Percentiles rank a stretch among this genome's conserved stretches.
Evolutionary conservation across 2,113 vertebrate species (phyloP).

Genomic region (Planiliza haematocheilus): DNA sequence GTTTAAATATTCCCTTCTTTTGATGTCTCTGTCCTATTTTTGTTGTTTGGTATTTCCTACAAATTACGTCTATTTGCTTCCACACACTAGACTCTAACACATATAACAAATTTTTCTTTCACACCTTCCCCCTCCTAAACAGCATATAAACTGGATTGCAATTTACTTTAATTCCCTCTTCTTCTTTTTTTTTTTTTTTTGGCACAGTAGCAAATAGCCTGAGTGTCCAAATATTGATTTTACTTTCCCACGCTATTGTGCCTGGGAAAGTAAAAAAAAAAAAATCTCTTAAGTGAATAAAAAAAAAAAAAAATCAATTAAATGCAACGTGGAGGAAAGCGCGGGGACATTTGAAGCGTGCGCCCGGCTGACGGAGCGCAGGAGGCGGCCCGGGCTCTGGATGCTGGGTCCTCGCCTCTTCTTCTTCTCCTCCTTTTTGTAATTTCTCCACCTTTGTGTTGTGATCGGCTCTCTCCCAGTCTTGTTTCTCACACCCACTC

Average conservation of each 20-base stretch:
- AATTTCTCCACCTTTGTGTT: conserved; percentile 83
- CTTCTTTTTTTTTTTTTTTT: not conserved
- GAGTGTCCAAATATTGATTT: conserved; percentile 42
- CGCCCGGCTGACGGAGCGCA: conserved; percentile 53
- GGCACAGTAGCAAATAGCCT: not conserved
- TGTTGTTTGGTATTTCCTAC: too few species aligned
- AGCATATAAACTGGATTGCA: not conserved
- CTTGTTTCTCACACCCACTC: conserved; percentile 82
- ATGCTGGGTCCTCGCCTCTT: conserved; percentile 46
- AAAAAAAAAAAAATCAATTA: conserved; percentile 31
- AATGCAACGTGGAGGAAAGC: not conserved
- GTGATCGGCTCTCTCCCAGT: conserved; percentile 79
- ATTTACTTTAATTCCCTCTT: not conserved
- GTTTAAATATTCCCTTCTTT: too few species aligned
- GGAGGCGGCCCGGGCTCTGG: conserved; percentile 39
- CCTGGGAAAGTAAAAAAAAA: not conserved
- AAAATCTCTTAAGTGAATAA: not conserved
- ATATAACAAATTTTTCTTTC: too few species aligned
- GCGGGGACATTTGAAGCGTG: conserved; percentile 34
- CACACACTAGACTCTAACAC: too few species aligned
- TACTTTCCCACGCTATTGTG: conserved; percentile 7
- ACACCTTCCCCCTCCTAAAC: not conserved
- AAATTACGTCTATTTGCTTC: too few species aligned
- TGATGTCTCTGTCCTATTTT: too few species aligned
- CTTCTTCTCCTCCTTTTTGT: conserved; percentile 9